Evolutionary conservation across 2,113 vertebrate genomes (phyloP).

Genomic region (Sorex fumeus): DNA sequence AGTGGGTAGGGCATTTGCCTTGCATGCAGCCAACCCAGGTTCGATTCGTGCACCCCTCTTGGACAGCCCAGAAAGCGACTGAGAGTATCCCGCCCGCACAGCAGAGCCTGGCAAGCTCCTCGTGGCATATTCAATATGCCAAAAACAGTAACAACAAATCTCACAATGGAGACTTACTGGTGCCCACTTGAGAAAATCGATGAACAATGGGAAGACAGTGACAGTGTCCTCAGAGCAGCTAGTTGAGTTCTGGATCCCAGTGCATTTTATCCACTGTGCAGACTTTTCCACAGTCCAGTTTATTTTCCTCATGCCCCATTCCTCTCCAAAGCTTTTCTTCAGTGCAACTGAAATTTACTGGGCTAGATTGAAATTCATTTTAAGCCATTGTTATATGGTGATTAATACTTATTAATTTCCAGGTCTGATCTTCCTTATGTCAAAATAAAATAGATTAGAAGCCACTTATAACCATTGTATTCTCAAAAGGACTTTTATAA

Average conservation of each 20-base stretch:
- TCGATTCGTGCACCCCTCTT: too few species aligned
- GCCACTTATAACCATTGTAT: neutral
- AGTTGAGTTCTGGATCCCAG: neutral
- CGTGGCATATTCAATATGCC: too few species aligned
- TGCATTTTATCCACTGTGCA: neutral
- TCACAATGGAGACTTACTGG: too few species aligned
- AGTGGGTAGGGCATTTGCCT: too few species aligned
- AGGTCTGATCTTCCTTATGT: neutral
- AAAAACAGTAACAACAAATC: too few species aligned
- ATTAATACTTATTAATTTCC: neutral
- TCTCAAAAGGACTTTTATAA: neutral
- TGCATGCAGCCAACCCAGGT: too few species aligned
- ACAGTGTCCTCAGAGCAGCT: neutral
- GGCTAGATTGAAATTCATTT: neutral
- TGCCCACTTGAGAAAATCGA: too few species aligned
- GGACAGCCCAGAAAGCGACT: too few species aligned
- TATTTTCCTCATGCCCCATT: neutral
- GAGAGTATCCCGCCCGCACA: too few species aligned
- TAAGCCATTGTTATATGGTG: neutral
- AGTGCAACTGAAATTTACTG: neutral
- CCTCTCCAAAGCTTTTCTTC: neutral
- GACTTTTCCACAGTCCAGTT: neutral
- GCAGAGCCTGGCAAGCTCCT: too few species aligned
- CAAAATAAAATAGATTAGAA: neutral
- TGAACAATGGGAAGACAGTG: too few species aligned